phyloP scores from a whole-genome alignment of 2,797 vertebrate genomes.

The Enteromius anoplus region DNA sequence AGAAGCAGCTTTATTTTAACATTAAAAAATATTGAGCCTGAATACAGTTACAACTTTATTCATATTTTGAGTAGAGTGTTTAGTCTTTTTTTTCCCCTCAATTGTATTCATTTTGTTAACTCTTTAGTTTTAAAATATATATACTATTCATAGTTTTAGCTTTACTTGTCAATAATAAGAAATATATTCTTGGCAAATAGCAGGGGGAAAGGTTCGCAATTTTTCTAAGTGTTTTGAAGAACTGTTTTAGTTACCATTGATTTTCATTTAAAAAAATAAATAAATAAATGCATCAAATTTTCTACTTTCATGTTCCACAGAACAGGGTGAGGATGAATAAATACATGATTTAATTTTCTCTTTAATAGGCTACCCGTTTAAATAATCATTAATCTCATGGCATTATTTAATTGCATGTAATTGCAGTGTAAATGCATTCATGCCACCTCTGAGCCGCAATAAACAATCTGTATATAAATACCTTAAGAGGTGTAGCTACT shows the following conservation, averaged over 20 bases:
- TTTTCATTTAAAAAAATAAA: not conserved
- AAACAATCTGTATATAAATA: not conserved
- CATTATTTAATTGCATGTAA: not conserved
- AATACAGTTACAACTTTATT: not conserved
- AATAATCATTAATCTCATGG: not conserved
- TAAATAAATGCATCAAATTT: not conserved
- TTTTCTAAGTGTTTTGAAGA: not conserved
- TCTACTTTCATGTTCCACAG: not conserved
- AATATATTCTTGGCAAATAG: not conserved
- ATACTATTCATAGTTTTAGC: not conserved
- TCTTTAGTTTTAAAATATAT: too few relatives aligned
- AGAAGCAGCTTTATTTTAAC: not conserved
- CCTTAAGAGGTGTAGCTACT: not conserved
- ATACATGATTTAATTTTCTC: not conserved
- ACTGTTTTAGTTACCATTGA: not conserved
- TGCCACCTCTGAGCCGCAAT: not conserved
- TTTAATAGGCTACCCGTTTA: not conserved
- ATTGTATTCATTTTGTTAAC: not conserved
- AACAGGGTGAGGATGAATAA: not conserved
- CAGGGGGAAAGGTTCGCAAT: not conserved
- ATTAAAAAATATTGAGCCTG: too few relatives aligned
- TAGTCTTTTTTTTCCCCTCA: not conserved
- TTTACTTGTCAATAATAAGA: not conserved
- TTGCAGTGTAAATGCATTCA: not conserved
- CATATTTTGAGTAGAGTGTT: not conserved